These are phyloP conservation scores for Zaprionus lachaisei DNA, from an alignment of 1,140 invertebrate genomes.

Conservation along the genomic window DNA sequence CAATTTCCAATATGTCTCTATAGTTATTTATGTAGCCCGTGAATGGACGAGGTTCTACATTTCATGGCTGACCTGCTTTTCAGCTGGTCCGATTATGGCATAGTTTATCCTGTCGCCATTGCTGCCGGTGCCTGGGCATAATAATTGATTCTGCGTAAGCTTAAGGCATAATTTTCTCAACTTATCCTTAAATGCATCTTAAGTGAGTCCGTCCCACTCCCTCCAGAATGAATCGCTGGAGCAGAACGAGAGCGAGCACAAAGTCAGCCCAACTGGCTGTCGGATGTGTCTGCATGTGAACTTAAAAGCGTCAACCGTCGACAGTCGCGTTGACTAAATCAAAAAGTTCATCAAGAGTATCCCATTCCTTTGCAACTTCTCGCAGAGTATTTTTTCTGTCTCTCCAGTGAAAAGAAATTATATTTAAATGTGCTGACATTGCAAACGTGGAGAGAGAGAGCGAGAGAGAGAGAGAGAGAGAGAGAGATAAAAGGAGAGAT, in stretches of 20 bases:
- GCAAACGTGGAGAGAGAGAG: background rate
- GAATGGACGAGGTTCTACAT: slow-evolving; percentile 20
- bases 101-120: background rate
- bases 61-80: slow-evolving; percentile 32
- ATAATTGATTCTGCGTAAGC: slow-evolving; percentile 2
- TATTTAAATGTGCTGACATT: slow-evolving; percentile 57
- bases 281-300: slow-evolving; percentile 33
- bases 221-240: slow-evolving; percentile 7
- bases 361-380: background rate
- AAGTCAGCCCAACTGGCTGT: slow-evolving; percentile 15
- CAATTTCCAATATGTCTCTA: slow-evolving; percentile 28
- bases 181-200: slow-evolving; percentile 3
- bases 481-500: background rate
- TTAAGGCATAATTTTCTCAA: slow-evolving; percentile 1
- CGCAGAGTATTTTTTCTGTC: background rate
- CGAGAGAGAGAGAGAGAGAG: background rate
- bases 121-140: background rate
- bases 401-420: slow-evolving; percentile 49
- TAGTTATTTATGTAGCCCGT: slow-evolving; percentile 28
- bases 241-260: slow-evolving; percentile 10
- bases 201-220: background rate
- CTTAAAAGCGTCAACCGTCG: slow-evolving; percentile 19
- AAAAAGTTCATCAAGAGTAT: slow-evolving; percentile 28
- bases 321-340: slow-evolving; percentile 11
- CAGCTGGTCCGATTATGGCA: background rate